Evolutionary conservation across 2,113 vertebrate genomes (phyloP).

Genomic region (Carassius auratus): DNA sequence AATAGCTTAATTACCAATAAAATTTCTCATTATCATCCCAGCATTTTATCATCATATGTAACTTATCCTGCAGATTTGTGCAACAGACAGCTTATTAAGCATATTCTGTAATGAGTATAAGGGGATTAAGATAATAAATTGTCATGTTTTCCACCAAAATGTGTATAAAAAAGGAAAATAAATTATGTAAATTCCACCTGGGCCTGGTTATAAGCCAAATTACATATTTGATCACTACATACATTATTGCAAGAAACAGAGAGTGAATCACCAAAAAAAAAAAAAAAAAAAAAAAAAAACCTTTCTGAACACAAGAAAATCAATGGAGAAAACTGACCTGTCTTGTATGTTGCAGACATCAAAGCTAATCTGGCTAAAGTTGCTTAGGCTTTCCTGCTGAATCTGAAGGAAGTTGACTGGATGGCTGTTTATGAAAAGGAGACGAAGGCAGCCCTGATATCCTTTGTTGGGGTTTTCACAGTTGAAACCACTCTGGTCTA

Average conservation of each 20-base stretch:
- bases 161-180: background rate
- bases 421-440: constrained; percentile 89
- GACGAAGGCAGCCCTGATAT: constrained; percentile 89
- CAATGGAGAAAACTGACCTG: constrained; percentile 75
- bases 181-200: background rate
- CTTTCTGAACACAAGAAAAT: background rate
- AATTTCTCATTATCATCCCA: background rate
- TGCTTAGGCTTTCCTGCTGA: constrained; percentile 83
- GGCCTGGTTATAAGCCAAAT: background rate
- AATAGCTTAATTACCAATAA: background rate
- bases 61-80: background rate
- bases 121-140: background rate
- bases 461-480: constrained; percentile 81
- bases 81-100: background rate
- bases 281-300: background rate
- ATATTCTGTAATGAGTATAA: background rate
- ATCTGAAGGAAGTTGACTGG: constrained; percentile 84
- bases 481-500: constrained; percentile 72
- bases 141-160: background rate
- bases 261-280: background rate
- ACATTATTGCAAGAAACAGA: background rate
- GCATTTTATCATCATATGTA: no score
- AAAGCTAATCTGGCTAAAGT: constrained; percentile 84
- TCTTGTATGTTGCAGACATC: constrained; percentile 88
- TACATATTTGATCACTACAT: background rate